A percentile compares a stretch with the other conserved stretches of the same genome.
Evolutionary conservation across 2,888 invertebrate species (phyloP).

Genomic region (Sclerodermus sp.): DNA sequence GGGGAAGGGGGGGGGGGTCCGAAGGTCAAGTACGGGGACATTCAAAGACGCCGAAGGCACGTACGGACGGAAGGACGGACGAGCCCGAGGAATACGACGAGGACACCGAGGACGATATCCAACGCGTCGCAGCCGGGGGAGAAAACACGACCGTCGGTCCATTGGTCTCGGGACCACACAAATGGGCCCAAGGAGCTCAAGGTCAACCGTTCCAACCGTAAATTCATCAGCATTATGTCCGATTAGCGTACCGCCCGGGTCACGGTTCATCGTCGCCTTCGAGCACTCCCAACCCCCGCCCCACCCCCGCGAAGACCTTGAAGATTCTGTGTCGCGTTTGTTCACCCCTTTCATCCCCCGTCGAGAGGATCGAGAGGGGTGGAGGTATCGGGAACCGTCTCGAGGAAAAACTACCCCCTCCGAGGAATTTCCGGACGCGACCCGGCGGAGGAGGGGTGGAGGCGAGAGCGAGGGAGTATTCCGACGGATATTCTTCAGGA

Average conservation of each 20-base stretch:
- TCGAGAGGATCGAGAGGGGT: too few species aligned
- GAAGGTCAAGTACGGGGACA: not conserved
- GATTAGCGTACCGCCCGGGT: conserved; percentile 35
- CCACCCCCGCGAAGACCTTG: not conserved
- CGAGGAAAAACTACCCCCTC: too few species aligned
- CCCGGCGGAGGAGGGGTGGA: too few species aligned
- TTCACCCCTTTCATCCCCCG: too few species aligned
- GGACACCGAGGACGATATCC: conserved; percentile 2
- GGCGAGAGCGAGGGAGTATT: too few species aligned
- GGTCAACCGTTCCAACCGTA: conserved; percentile 30
- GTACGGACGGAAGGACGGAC: not conserved
- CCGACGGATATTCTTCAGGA: too few species aligned
- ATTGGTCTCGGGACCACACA: not conserved
- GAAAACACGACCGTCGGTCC: conserved; percentile 8
- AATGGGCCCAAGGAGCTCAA: conserved; percentile 18
- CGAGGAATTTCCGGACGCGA: too few species aligned
- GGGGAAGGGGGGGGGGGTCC: not conserved
- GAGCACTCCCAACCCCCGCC: conserved; percentile 17
- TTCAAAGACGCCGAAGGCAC: not conserved
- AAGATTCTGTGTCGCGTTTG: too few species aligned
- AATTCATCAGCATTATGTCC: conserved; percentile 41
- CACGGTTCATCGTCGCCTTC: conserved; percentile 20
- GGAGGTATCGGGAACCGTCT: too few species aligned
- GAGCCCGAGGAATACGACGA: not conserved
- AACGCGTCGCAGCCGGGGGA: conserved; percentile 9